Conservation (phyloP, 2,113 vertebrate species). For the Oceanodroma tethys region DNA sequence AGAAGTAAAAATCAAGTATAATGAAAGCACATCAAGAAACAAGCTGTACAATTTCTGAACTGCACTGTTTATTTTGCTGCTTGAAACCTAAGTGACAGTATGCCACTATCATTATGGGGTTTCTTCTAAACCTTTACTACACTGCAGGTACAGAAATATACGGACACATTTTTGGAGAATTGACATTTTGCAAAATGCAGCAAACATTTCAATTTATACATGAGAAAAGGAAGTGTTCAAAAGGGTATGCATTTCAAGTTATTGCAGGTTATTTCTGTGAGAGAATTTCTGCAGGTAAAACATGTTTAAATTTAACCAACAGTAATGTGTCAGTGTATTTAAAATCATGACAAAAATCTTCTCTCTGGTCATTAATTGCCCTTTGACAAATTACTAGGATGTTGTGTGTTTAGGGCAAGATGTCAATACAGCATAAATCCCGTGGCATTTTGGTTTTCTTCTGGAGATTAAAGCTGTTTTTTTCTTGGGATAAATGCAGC, state of each 20-base stretch:
- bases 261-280: conserved; percentile 85
- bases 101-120: conserved; percentile 78
- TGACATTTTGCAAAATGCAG: conserved; percentile 86
- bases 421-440: conserved; percentile 85
- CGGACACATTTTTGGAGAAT: conserved; percentile 79
- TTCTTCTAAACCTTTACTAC: conserved; percentile 82
- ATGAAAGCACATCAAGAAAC: conserved; percentile 76
- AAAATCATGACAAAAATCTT: conserved; percentile 86
- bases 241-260: conserved; percentile 85
- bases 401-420: conserved; percentile 79
- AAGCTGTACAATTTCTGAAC: conserved; percentile 81
- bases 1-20: conserved; percentile 2
- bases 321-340: conserved; percentile 81
- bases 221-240: conserved; percentile 85
- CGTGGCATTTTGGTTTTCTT: conserved; percentile 86
- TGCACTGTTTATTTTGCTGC: conserved; percentile 87
- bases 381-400: conserved; percentile 77
- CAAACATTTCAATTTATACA: conserved; percentile 84
- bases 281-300: conserved; percentile 84
- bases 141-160: conserved; percentile 85
- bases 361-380: conserved; percentile 79
- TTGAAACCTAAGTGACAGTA: conserved; percentile 84
- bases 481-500: conserved; percentile 87
- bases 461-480: conserved; percentile 88
- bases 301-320: conserved; percentile 83